Base-by-base conservation (phyloP, 92 coral and sea anemone species). In the Zoanthus sociatus region DNA sequence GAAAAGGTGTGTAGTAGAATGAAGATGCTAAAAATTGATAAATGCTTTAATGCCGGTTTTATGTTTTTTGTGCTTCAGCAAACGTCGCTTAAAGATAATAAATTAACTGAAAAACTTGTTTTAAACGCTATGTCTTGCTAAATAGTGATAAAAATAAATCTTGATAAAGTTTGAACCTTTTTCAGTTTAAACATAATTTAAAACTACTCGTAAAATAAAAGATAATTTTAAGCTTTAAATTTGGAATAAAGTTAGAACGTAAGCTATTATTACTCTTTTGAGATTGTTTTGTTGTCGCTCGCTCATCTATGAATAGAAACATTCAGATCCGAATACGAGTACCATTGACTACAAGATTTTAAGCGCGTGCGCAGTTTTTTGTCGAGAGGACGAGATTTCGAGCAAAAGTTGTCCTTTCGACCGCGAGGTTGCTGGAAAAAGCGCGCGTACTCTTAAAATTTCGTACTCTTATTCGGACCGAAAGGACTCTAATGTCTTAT, bases 1-100 rank as follows among this genome's bases (percentile, higher is more conserved):
- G 85, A 5, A 51, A 44, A 81, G 85, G 85, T 81, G 46, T 21
- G 75, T 45, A 42, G 14, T 81, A 53, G 8, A 20, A 21, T 17
- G 53, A 51, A 50, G 12, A 76, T 2, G 14, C 21, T 76, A 1
- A 14, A 58, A 58, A 58, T 58, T 6, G 5, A 58, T 58, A 58
- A 58, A 58, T 58, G 66, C 66, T 58, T 58, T 58, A 7, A 58
- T 58, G 66, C 55, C 55, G 55, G n/a, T 11, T 58, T 58, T 58
- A 6, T 58, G 66, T 58, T 58, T 58, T 58, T 58, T 58, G 15
- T 11, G 15, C 64, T 56, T 0, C 2, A 58, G n/a, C n/a, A 58
- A 58, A 58, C 66, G 2, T 58, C 66, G 66, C 66, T 1, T 58
- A 58, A 58, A 58, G 26, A 26, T 26, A 26, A 4, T 13, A 9